These are phyloP conservation scores for Dynastes maya DNA, from an alignment of 2,888 invertebrate species.

Conservation along the genomic window DNA sequence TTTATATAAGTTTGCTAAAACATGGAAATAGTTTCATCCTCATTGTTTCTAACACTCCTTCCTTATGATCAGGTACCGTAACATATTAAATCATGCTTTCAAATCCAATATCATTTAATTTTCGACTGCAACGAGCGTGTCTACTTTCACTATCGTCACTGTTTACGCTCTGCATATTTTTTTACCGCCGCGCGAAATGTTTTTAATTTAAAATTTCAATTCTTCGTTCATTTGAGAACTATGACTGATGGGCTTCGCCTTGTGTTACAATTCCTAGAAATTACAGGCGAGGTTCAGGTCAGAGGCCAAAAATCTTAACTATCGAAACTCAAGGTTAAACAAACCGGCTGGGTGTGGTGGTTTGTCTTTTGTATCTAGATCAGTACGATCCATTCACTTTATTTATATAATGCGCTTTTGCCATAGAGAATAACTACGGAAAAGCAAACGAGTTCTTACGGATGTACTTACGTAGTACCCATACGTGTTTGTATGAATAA, in stretches of 20 bases:
- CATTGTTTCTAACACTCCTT: constrained; percentile 10
- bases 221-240: not conserved
- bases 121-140: constrained; percentile 31
- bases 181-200: constrained; percentile 2
- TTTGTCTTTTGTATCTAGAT: constrained; percentile 53
- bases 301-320: constrained; percentile 49
- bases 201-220: constrained; percentile 20
- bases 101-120: constrained; percentile 36
- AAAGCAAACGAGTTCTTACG: constrained; percentile 27
- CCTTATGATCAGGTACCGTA: not conserved
- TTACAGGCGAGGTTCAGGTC: constrained; percentile 45
- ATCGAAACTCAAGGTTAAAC: constrained; percentile 52
- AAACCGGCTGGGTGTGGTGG: constrained; percentile 29
- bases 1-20: constrained; percentile 6
- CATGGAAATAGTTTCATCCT: not conserved
- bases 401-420: constrained; percentile 44
- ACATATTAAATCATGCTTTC: constrained; percentile 25
- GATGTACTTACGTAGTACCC: not conserved
- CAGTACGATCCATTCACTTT: constrained; percentile 46
- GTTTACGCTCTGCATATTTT: constrained; percentile 39
- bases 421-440: constrained; percentile 21
- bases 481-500: not conserved
- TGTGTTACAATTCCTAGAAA: constrained; percentile 32
- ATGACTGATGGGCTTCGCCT: not conserved
- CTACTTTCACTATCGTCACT: constrained; percentile 41